Conservation (phyloP, 2,888 invertebrate species). For the Plebejus anna region DNA sequence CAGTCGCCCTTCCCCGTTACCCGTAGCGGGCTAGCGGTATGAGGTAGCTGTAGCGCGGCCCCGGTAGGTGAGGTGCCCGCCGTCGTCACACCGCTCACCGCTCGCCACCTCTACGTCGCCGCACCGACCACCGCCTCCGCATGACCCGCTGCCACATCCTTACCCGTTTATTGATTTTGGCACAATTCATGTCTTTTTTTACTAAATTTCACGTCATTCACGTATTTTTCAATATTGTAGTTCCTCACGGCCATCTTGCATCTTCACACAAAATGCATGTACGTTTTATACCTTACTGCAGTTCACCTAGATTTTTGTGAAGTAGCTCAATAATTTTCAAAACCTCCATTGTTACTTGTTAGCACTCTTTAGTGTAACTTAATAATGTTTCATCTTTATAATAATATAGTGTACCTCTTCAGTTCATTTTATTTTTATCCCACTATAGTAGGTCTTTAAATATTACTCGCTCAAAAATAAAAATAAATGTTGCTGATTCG, state of each 20-base stretch:
- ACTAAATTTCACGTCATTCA: not conserved
- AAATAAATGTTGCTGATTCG: not conserved
- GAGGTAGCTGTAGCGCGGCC: constrained; percentile 63
- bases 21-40: constrained; percentile 68
- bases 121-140: constrained; percentile 28
- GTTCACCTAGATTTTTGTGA: not conserved
- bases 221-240: not conserved
- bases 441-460: not conserved
- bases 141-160: not conserved
- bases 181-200: constrained; percentile 21
- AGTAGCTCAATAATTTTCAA: not conserved
- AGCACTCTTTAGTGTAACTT: not conserved
- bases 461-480: not conserved
- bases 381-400: not conserved
- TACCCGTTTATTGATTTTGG: constrained; percentile 26
- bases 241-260: not conserved
- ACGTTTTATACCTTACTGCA: not conserved
- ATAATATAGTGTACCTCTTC: not conserved
- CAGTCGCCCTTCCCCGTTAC: constrained; percentile 57
- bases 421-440: not conserved
- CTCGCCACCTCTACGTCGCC: constrained; percentile 27
- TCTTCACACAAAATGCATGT: not conserved
- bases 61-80: constrained; percentile 63
- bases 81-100: constrained; percentile 42
- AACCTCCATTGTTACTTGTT: not conserved